phyloP scores from a whole-genome alignment of 2,797 vertebrate species.

The Smutsia gigantea region DNA sequence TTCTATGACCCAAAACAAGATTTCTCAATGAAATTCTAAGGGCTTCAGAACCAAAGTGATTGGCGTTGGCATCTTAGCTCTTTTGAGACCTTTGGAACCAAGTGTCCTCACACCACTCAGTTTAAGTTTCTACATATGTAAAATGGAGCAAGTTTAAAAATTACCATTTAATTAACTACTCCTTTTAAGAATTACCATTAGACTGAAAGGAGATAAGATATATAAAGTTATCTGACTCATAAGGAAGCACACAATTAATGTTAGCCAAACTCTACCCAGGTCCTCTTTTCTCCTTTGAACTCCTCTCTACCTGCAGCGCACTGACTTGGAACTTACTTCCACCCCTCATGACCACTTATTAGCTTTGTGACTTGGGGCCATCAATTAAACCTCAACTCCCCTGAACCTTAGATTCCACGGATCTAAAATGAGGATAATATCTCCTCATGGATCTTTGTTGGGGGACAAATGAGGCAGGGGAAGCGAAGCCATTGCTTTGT shows the following conservation, averaged over 20 bases:
- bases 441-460: not conserved
- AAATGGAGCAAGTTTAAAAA: not conserved
- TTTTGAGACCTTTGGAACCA: not conserved
- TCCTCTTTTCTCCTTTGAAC: not conserved
- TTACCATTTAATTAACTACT: too few species aligned
- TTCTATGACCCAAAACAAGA: not conserved
- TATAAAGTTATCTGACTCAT: not conserved
- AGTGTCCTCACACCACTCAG: not conserved
- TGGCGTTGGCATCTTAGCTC: not conserved
- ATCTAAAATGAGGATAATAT: not conserved
- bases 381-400: not conserved
- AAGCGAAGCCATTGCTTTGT: not conserved
- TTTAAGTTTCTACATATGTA: not conserved
- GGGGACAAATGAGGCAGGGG: not conserved
- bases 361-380: not conserved
- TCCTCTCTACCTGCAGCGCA: accelerated
- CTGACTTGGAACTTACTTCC: not conserved
- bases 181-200: not conserved
- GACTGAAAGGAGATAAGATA: not conserved
- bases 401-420: not conserved
- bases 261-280: not conserved
- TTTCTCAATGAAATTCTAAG: not conserved
- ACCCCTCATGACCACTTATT: not conserved
- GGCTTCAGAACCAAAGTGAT: not conserved
- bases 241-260: not conserved